Evolutionary conservation across 2,888 invertebrate species (phyloP).

Genomic region (Dolichomitus sp.): DNA sequence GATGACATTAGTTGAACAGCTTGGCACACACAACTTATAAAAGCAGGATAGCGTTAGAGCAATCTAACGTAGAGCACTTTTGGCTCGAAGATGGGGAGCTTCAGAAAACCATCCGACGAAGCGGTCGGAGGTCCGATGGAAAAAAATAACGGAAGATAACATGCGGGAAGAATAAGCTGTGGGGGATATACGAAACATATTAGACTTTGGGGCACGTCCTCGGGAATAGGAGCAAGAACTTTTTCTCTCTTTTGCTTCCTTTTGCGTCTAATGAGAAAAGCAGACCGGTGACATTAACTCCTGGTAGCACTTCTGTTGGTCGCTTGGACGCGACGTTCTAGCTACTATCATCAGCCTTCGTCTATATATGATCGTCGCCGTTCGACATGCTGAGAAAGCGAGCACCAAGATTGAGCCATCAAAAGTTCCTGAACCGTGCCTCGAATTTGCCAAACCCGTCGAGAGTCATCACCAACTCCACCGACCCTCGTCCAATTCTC

Average conservation of each 20-base stretch:
- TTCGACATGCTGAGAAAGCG: slow-evolving; percentile 1
- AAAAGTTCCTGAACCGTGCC: slow-evolving; percentile 80
- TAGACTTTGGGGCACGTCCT: slow-evolving; percentile 74
- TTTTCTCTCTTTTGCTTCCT: slow-evolving; percentile 69
- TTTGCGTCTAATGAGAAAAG: slow-evolving; percentile 37
- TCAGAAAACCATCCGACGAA: slow-evolving; percentile 50
- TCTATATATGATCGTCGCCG: slow-evolving; percentile 22
- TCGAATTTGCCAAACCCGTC: slow-evolving; percentile 73
- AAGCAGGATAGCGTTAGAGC: slow-evolving; percentile 81
- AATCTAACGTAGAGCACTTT: slow-evolving; percentile 30
- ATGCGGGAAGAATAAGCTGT: slow-evolving; percentile 46
- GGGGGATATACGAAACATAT: slow-evolving; percentile 80
- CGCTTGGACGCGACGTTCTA: slow-evolving; percentile 7
- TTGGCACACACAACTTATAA: slow-evolving; percentile 80
- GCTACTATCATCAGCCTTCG: slow-evolving; percentile 47
- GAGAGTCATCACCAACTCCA: slow-evolving; percentile 31
- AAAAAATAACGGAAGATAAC: slow-evolving; percentile 49
- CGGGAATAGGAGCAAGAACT: slow-evolving; percentile 76
- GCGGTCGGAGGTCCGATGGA: slow-evolving; percentile 24
- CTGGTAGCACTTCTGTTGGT: slow-evolving; percentile 33
- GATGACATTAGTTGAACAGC: slow-evolving; percentile 74
- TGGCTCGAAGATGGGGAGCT: slow-evolving; percentile 30
- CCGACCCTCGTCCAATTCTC: not conserved
- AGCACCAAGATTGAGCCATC: slow-evolving; percentile 80
- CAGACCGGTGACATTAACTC: slow-evolving; percentile 61